Evolutionary conservation across 2,113 vertebrate species (phyloP), one percentile per base, ranked within the genome.

Genomic region (Oreotragus oreotragus): DNA sequence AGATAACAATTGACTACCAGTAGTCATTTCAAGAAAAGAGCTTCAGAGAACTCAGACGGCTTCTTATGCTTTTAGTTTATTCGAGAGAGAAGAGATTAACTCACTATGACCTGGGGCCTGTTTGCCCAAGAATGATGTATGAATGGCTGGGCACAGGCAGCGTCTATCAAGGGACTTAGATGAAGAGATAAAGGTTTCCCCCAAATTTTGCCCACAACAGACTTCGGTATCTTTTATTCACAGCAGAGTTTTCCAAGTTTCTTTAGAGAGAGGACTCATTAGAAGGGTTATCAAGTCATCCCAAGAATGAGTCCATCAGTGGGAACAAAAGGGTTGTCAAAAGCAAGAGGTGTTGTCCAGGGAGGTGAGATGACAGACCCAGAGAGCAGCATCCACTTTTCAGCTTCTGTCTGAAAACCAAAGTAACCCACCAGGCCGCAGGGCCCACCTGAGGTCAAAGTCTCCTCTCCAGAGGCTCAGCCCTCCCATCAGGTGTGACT

Each of bases 41-140:
- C 6, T 14, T 55, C 49, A 79, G 60, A 79, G 23, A 66, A 86
- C 60, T 62, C 79, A 45, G n/a, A 39, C 11, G 5, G 21, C 55
- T 89, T 90, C 28, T 95, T 88, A 15, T 33, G 28, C 64, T 93
- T 91, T 33, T 12, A 88, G 43, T 97, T 97, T 98, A 97, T 94
- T 97, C 7, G 30, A 66, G 27, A 94, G 57, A 93, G 85, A 88
- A 88, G 30, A 88, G 15, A 86, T 33, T 3, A 33, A 17, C 47
- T 85, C n/a, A 73, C 7, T 70, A 30, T 39, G 62, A 39, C 43
- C 84, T 70, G 76, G n/a, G 85, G 16, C 30, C 70, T 45, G 17
- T 55, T 30, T 57, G 25, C 17, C 39, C 27, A 33, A 60, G 53
- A 91, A 66, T 25, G 33, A 45, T 27, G 53, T 53, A 27, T 51